Evolutionary conservation across 1,140 invertebrate genomes (phyloP).

Genomic region (Trialeurodes vaporariorum): DNA sequence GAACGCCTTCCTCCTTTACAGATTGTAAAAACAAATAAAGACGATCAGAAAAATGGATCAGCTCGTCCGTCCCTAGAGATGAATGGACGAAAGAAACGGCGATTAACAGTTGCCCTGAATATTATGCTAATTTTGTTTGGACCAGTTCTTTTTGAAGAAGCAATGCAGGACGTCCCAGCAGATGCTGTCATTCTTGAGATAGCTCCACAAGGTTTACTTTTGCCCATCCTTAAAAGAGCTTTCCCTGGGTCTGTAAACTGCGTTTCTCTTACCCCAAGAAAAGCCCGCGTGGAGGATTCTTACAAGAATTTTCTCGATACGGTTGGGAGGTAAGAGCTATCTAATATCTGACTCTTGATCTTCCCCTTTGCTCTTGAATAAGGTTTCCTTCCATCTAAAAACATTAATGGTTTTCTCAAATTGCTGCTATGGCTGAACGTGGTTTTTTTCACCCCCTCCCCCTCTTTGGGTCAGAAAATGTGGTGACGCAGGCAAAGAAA

Average conservation of each 20-base stretch:
- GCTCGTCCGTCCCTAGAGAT: constrained; percentile 45
- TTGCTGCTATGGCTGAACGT: too few species aligned
- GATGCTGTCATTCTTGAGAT: constrained; percentile 48
- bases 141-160: constrained; percentile 45
- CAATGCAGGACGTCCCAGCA: constrained; percentile 39
- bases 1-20: too few species aligned
- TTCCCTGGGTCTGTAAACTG: constrained; percentile 40
- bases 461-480: too few species aligned
- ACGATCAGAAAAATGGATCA: constrained; percentile 45
- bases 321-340: constrained; percentile 43
- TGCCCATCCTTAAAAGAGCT: constrained; percentile 45
- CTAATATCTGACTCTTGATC: too few species aligned
- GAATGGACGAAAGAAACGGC: constrained; percentile 33
- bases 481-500: too few species aligned
- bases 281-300: constrained; percentile 35
- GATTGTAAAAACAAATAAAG: constrained; percentile 29
- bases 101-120: constrained; percentile 45
- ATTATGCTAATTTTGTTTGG: constrained; percentile 52
- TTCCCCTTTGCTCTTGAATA: too few species aligned
- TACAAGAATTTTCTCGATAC: constrained; percentile 34
- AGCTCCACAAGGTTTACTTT: constrained; percentile 44
- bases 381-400: too few species aligned
- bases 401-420: too few species aligned
- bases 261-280: constrained; percentile 45
- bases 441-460: too few species aligned